Percentiles rank a stretch among this genome's conserved stretches.
Conservation (phyloP, 2,888 invertebrate genomes). For the Cybosia mesomella region DNA sequence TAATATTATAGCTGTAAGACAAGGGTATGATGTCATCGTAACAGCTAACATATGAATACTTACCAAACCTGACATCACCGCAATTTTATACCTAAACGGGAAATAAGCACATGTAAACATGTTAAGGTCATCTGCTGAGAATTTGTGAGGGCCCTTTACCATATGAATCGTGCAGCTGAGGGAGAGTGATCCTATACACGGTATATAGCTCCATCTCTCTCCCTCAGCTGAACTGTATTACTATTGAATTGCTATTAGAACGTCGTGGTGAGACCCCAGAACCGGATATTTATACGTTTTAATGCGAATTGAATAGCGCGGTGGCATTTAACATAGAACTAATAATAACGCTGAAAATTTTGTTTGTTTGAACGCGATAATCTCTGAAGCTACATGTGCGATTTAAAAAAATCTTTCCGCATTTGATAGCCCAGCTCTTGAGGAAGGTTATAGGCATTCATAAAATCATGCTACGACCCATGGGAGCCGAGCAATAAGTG, state of each 20-base stretch:
- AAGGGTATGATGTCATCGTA: slow-evolving; percentile 79
- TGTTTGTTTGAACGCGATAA: background rate
- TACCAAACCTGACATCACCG: slow-evolving; percentile 76
- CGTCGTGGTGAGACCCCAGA: background rate
- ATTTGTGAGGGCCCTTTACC: slow-evolving; percentile 18
- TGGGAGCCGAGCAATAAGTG: too few relatives aligned
- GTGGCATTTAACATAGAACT: background rate
- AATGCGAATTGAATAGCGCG: slow-evolving; percentile 8
- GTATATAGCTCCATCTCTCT: too few relatives aligned
- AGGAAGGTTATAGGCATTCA: too few relatives aligned
- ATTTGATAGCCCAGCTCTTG: too few relatives aligned
- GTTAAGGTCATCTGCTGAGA: slow-evolving; percentile 36
- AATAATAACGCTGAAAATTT: too few relatives aligned
- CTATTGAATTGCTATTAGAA: too few relatives aligned
- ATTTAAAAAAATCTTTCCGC: too few relatives aligned
- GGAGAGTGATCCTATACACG: too few relatives aligned
- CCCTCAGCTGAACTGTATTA: too few relatives aligned
- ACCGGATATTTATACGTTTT: slow-evolving; percentile 8
- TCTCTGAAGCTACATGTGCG: too few relatives aligned
- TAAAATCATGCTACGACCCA: too few relatives aligned
- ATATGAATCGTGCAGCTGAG: too few relatives aligned
- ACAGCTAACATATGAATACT: slow-evolving; percentile 64
- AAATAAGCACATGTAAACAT: slow-evolving; percentile 53
- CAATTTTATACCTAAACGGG: slow-evolving; percentile 62
- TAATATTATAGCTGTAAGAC: slow-evolving; percentile 44